Percentiles rank a stretch among this genome's conserved stretches.
Evolutionary conservation across 2,888 invertebrate species (phyloP).

Genomic region (Allygus modestus): DNA sequence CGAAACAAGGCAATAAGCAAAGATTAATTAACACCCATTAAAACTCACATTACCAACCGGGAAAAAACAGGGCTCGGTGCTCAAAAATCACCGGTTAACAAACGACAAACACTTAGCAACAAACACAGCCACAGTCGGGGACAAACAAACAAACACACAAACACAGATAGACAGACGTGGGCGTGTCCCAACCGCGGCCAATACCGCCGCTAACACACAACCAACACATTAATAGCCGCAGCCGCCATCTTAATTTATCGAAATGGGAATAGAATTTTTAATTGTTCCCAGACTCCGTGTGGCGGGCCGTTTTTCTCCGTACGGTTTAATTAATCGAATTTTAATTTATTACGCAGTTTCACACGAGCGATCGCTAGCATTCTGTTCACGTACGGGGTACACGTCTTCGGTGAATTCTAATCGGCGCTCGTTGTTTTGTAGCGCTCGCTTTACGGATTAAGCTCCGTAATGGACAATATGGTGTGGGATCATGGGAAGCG

Average conservation of each 20-base stretch:
- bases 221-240: slow-evolving; percentile 20
- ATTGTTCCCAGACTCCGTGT: slow-evolving; percentile 53
- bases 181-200: slow-evolving; percentile 24
- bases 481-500: neutral
- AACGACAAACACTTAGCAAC: slow-evolving; percentile 27
- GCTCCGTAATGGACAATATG: slow-evolving; percentile 39
- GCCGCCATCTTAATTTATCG: slow-evolving; percentile 59
- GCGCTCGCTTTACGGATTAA: slow-evolving; percentile 45
- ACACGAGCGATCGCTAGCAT: slow-evolving; percentile 41
- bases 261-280: slow-evolving; percentile 60
- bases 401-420: slow-evolving; percentile 48
- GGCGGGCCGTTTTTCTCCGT: slow-evolving; percentile 51
- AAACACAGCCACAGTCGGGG: neutral
- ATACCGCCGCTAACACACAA: slow-evolving; percentile 36
- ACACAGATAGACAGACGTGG: slow-evolving; percentile 39
- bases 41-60: neutral
- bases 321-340: slow-evolving; percentile 58
- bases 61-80: neutral
- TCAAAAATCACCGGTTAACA: slow-evolving; percentile 2
- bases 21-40: neutral
- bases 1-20: neutral
- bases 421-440: slow-evolving; percentile 22
- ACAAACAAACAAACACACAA: slow-evolving; percentile 48
- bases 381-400: slow-evolving; percentile 30
- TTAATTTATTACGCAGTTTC: slow-evolving; percentile 52